Conservation (phyloP, 2,113 vertebrate genomes). For the Bubo blakistoni region DNA sequence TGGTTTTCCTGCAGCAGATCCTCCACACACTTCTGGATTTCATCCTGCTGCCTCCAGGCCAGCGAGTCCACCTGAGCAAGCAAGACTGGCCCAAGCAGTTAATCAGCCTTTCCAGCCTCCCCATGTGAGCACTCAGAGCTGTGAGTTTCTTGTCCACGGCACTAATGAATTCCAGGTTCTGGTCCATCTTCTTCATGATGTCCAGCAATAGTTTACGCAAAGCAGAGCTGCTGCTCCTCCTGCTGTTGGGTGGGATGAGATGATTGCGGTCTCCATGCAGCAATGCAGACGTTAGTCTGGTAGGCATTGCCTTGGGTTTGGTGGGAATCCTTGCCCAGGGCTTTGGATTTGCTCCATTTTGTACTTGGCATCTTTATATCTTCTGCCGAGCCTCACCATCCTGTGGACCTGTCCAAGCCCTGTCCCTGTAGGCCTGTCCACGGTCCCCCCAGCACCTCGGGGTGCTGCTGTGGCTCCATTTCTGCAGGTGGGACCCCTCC, state of each 20-base stretch:
- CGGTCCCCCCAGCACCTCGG: background rate
- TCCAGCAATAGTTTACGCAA: background rate
- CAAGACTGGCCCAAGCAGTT: background rate
- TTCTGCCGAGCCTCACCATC: background rate
- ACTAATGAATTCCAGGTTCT: background rate
- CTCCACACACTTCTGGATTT: background rate
- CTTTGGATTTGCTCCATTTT: background rate
- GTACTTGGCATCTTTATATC: background rate
- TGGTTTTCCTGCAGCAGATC: background rate
- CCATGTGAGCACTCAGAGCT: background rate
- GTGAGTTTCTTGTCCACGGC: background rate
- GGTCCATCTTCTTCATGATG: background rate
- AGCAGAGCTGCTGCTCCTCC: background rate
- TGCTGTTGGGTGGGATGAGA: background rate
- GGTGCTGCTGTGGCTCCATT: background rate
- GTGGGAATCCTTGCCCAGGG: background rate
- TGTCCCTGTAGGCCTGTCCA: background rate
- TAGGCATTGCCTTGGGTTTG: background rate
- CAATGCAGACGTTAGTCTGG: background rate
- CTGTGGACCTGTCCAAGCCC: background rate
- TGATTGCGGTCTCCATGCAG: rapidly evolving
- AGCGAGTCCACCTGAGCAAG: background rate
- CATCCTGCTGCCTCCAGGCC: background rate
- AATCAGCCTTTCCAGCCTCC: background rate
- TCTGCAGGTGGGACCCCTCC: background rate